A percentile compares a stretch with the other conserved stretches of the same genome.
Conservation (phyloP, 1,140 invertebrate species). For the Ceratina calcarata region DNA sequence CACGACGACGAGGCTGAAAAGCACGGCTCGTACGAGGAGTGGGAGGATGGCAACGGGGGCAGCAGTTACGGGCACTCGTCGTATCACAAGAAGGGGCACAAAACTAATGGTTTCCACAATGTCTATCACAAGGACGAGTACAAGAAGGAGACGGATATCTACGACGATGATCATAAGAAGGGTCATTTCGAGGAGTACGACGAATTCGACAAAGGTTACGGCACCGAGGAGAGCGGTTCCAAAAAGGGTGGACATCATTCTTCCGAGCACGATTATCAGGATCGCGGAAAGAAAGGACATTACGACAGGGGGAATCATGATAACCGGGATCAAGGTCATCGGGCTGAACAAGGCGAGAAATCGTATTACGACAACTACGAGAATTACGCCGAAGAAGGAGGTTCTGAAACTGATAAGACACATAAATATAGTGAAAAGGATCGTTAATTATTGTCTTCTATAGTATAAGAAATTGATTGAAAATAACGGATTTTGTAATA, state of each 20-base stretch:
- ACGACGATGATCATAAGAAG: conserved; percentile 85
- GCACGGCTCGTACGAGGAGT: conserved; percentile 85
- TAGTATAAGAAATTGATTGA: neutral
- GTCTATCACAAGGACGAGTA: conserved; percentile 88
- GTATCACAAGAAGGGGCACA: conserved; percentile 84
- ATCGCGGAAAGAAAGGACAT: conserved; percentile 77
- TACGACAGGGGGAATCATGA: conserved; percentile 77
- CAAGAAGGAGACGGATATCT: conserved; percentile 87
- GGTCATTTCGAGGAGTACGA: conserved; percentile 83
- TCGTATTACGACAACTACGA: conserved; percentile 73
- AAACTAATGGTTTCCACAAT: conserved; percentile 86
- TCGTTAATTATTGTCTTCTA: conserved; percentile 13
- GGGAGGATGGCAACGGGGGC: conserved; percentile 85
- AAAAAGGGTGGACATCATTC: conserved; percentile 80
- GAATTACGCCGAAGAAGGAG: conserved; percentile 76
- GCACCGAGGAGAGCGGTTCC: conserved; percentile 76
- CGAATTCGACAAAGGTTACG: conserved; percentile 78
- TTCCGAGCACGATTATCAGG: conserved; percentile 76
- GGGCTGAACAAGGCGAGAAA: conserved; percentile 74
- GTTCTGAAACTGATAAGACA: conserved; percentile 71
- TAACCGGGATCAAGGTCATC: conserved; percentile 75
- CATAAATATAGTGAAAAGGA: conserved; percentile 72
- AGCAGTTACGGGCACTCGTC: conserved; percentile 83
- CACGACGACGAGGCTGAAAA: conserved; percentile 84
- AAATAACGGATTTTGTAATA: no score